A percentile compares a stretch with the other conserved stretches of the same genome.
phyloP scores from a whole-genome alignment of 2,113 vertebrate species.

The Rutilus rutilus region DNA sequence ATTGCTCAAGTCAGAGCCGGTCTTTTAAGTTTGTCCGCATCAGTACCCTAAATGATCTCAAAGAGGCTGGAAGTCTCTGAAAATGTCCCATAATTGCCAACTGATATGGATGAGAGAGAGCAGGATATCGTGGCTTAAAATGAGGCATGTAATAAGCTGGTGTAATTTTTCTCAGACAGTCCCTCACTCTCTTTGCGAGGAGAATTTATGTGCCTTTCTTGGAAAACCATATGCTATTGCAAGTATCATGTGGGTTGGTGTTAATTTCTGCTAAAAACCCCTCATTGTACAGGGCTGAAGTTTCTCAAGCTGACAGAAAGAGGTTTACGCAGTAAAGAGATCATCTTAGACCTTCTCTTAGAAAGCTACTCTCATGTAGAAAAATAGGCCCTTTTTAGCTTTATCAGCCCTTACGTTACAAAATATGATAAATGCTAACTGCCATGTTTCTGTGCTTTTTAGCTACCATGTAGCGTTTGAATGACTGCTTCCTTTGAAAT shows the following conservation, averaged over 20 bases:
- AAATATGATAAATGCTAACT: background rate
- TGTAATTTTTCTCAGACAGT: slow-evolving; percentile 62
- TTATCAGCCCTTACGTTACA: background rate
- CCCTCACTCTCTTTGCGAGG: slow-evolving; percentile 53
- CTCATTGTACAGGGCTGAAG: background rate
- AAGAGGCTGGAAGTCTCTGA: slow-evolving; percentile 61
- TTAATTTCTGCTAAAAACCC: background rate
- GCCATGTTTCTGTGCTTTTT: background rate
- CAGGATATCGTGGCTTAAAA: slow-evolving; percentile 69
- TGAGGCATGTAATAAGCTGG: slow-evolving; percentile 71
- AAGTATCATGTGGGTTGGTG: slow-evolving; percentile 49
- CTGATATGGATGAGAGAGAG: slow-evolving; percentile 68
- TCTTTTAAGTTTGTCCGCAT: slow-evolving; percentile 69
- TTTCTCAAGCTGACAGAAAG: slow-evolving; percentile 48
- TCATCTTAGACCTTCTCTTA: background rate
- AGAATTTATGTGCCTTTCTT: slow-evolving; percentile 65
- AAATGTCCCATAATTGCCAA: slow-evolving; percentile 70
- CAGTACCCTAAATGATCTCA: slow-evolving; percentile 69
- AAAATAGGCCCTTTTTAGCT: background rate
- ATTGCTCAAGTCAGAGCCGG: slow-evolving; percentile 62
- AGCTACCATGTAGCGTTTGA: background rate
- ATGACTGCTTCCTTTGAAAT: slow-evolving; percentile 29
- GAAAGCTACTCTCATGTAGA: background rate
- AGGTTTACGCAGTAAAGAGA: background rate
- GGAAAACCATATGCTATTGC: background rate